Conservation (phyloP, 2,797 vertebrate species). For the Australoheros facetus region DNA sequence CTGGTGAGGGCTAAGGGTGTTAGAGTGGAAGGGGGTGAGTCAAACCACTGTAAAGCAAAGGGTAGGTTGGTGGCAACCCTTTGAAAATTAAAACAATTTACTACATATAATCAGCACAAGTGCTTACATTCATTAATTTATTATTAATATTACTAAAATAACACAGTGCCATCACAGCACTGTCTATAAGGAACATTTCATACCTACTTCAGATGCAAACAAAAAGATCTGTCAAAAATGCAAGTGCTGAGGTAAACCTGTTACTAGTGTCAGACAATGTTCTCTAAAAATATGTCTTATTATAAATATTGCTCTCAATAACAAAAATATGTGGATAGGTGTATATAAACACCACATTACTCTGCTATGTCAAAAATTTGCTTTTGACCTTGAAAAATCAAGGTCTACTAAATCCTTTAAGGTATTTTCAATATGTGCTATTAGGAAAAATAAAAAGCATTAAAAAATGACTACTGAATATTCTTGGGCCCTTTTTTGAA, state of each 20-base stretch:
- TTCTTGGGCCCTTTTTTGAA: not conserved
- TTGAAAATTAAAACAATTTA: not conserved
- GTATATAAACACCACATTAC: not conserved
- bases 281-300: not conserved
- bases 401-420: not conserved
- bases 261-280: not conserved
- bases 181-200: rapidly evolving
- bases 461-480: not conserved
- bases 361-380: not conserved
- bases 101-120: not conserved
- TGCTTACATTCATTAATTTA: not conserved
- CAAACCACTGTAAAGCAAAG: not conserved
- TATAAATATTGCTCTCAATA: not conserved
- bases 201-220: not conserved
- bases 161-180: not conserved
- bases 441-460: not conserved
- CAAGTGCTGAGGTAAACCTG: not conserved
- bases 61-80: not conserved
- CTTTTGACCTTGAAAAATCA: not conserved
- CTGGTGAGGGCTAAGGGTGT: not conserved
- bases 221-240: not conserved
- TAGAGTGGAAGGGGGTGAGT: not conserved
- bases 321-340: not conserved
- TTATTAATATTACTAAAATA: not conserved
- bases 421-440: not conserved